Evolutionary conservation across 2,888 invertebrate species (phyloP), one percentile per base, ranked within the genome.

Genomic region (Hemistola chrysoprasaria): DNA sequence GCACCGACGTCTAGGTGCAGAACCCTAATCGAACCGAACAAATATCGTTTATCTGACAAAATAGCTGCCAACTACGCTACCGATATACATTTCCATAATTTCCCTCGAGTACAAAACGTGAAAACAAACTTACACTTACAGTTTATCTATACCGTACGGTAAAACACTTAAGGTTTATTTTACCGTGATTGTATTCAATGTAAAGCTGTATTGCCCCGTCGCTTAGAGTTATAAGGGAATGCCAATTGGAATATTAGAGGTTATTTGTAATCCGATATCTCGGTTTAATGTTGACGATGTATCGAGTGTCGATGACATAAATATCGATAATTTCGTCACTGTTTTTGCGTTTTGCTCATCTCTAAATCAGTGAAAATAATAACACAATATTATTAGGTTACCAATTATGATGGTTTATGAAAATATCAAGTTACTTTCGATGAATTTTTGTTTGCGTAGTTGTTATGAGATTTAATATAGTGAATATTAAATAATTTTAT

Each of bases 51-150:
- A 67, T 68, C 67, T 65, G 61, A 60, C 71, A 65, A 68, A 74
- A 74, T 73, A 62, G 61, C 70, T 71, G 70, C 66, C 70, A 72
- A 72, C 62, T 66, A 63, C 59, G 45, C 48, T 39, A 50, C 43
- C 62, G 56, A 59, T 69, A 65, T 62, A 60, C 62, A 70, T 71
- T 71, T 67, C 59, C 69, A 71, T 74, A 74, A 74, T 74, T 73
- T 74, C 73, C 73, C 73, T 44, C 38, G 73, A 61, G 73, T 56
- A 59, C 61, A 35, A 22, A 53, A 53, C 50, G 25, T 31, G 16
- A 16, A 27, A 41, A 32, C 42, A 41, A 28, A 6, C 1, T 23
- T 30, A 1, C 16, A 9, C 8, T 2, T 20, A 20, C 36, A 31
- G 20, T 4, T 23, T 27, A 11, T 1, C 2, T n/a, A 10, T 26